Evolutionary conservation across 2,113 vertebrate species (phyloP), one percentile per base, ranked within the genome.

Genomic region (Excalfactoria chinensis): DNA sequence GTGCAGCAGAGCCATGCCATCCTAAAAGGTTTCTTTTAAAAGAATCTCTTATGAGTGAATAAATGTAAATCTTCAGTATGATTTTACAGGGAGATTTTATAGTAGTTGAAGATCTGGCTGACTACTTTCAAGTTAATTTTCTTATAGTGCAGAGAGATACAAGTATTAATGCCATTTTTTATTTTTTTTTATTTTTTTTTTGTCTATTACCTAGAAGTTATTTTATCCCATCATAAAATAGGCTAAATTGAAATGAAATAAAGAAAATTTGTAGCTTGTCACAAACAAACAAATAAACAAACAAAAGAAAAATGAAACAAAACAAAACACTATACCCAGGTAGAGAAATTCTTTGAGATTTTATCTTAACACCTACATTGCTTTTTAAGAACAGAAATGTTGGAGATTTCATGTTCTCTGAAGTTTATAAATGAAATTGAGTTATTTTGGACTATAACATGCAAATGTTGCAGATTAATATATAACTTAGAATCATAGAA

Each of bases 171-270:
- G 25, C 2, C 10, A 26, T 37, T 37, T 37, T 37, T 37, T 37
- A 37, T 37, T 37, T 37, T 37, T 37, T 37, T 37, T n/a, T n/a
- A n/a, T 35, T 79, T 69, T 67, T 69, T 63, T 67, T 69, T 63
- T 56, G 70, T 78, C 77, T 93, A 19, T 69, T 79, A 12, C 34
- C 58, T 56, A 73, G 20, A 95, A 83, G 17, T 68, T 63, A 63
- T 77, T 92, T 85, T 76, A 86, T 81, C n/a, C 41, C 30, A 44
- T 55, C n/a, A 60, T 69, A 81, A 92, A 94, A 46, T 16, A 60
- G 7, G 3, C 7, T 74, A 60, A 86, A 93, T 71, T 66, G 49
- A 92, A 91, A 40, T 40, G 20, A 74, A 89, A 85, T 59, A 20
- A 49, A 19, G 23, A 66, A 30, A 22, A 18, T 53, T 51, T 67